phyloP scores from a whole-genome alignment of 2,113 vertebrate species.

The Cynoglossus semilaevis region DNA sequence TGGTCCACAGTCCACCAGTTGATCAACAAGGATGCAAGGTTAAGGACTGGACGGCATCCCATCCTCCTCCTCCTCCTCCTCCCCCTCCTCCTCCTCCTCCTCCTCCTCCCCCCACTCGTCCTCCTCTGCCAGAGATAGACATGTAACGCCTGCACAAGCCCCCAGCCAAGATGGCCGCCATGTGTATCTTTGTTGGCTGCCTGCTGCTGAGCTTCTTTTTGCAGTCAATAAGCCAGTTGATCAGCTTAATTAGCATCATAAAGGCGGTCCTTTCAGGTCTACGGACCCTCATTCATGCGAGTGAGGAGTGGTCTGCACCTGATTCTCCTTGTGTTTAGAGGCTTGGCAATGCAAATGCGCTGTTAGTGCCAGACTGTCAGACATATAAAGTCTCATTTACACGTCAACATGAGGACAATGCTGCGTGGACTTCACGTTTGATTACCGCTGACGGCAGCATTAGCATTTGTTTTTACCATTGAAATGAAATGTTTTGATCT shows the following conservation, averaged over 20 bases:
- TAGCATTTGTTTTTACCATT: slow-evolving; percentile 4
- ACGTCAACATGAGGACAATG: slow-evolving; percentile 14
- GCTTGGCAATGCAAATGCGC: slow-evolving; percentile 54
- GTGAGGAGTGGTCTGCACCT: slow-evolving; percentile 45
- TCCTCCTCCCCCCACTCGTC: background rate
- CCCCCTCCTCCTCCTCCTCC: slow-evolving; percentile 6
- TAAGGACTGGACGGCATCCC: slow-evolving; percentile 25
- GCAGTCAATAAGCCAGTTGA: slow-evolving; percentile 72
- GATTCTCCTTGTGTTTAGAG: slow-evolving; percentile 50
- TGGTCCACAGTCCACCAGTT: slow-evolving; percentile 19
- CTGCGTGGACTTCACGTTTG: background rate
- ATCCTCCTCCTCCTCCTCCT: slow-evolving; percentile 11
- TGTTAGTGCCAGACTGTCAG: slow-evolving; percentile 31
- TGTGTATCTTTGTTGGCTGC: slow-evolving; percentile 56
- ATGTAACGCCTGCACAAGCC: slow-evolving; percentile 26
- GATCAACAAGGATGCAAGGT: slow-evolving; percentile 29
- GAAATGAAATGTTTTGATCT: background rate
- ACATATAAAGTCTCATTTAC: slow-evolving; percentile 20
- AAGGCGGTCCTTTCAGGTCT: slow-evolving; percentile 56
- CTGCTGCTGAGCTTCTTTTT: slow-evolving; percentile 58
- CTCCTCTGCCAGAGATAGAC: slow-evolving; percentile 1
- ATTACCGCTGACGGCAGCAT: background rate
- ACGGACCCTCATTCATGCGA: slow-evolving; percentile 27
- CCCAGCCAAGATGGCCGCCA: slow-evolving; percentile 56
- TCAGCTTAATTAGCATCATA: slow-evolving; percentile 66